Base-by-base conservation (phyloP, 2,797 vertebrate species). In the Stomatorhinus walkeri region DNA sequence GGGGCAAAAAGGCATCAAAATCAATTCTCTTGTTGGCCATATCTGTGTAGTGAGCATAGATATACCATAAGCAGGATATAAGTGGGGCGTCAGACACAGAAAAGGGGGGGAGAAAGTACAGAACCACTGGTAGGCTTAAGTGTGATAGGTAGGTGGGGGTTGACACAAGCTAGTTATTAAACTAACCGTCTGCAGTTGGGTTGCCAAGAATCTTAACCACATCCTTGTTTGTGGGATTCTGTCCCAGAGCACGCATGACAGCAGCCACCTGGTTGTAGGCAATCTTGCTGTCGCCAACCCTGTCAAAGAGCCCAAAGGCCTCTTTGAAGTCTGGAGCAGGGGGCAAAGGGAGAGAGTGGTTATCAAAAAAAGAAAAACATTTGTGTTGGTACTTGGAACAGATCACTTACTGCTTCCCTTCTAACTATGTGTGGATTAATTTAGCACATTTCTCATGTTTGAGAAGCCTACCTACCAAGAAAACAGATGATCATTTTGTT, bases 171-270 rank as follows among this genome's bases (percentile, higher is more conserved):
- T 2, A 36, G 9, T 32, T 36, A 36, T 12, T 32, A 3, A 9
- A 85, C 89, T 94, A 93, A 98, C 98, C 98, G 0, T 99, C 98
- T 91, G 96, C 91, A 81, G 93, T 92, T 90, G 98, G 98, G 90
- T 95, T 97, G 87, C 97, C 98, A 92, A 99, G 94, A 89, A 99
- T 93, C 90, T 95, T 96, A 92, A 88, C 94, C 91, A 99, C 93
- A 87, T 99, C 98, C 48, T 97, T 97, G 95, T 99, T 99, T 94
- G 98, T 99, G 89, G 98, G 98, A 94, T 99, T 99, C 96, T 99
- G 98, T 92, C 98, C 98, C 92, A 99, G 96, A 1, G 98, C 98
- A 10, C 98, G 97, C 94, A 99, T 95, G 92, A 99, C 96, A 91
- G 99, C 98, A 0, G 98, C 98, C 51, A 99, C 95, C 95, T 99